A percentile compares a stretch with the other conserved stretches of the same genome.
Conservation (phyloP, 2,797 vertebrate species). For the Xerus rutilus region DNA sequence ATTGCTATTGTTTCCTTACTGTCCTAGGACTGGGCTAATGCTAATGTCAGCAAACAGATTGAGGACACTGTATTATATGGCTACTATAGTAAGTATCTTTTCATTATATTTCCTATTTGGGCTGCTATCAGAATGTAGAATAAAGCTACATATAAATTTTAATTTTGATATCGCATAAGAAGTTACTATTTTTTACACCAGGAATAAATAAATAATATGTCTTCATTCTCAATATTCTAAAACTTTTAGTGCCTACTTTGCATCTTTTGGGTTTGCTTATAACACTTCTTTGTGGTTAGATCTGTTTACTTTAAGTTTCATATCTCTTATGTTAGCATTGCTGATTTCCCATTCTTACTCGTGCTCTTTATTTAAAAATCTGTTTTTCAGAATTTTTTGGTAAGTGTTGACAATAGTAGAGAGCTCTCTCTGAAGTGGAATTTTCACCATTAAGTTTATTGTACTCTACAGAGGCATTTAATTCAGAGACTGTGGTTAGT, state of each 20-base stretch:
- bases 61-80: slow-evolving; percentile 97
- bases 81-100: slow-evolving; percentile 96
- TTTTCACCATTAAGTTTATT: background rate
- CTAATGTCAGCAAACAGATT: slow-evolving; percentile 95
- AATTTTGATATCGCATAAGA: slow-evolving; percentile 14
- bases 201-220: slow-evolving; percentile 10
- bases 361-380: background rate
- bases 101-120: slow-evolving; percentile 31
- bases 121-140: slow-evolving; percentile 34
- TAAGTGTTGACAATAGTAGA: background rate
- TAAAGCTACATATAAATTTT: slow-evolving; percentile 19
- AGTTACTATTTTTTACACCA: background rate
- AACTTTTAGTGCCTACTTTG: background rate
- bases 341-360: background rate
- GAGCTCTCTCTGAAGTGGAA: background rate
- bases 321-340: background rate
- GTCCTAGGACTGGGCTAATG: slow-evolving; percentile 95
- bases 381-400: slow-evolving; percentile 20
- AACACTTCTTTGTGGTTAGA: background rate
- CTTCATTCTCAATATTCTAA: background rate
- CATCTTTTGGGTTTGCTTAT: background rate
- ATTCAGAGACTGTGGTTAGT: background rate
- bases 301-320: slow-evolving; percentile 25
- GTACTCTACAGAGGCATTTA: background rate
- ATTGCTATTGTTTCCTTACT: slow-evolving; percentile 58